Base-by-base conservation (phyloP, 2,797 vertebrate genomes). In the Aselliscus stoliczkanus region DNA sequence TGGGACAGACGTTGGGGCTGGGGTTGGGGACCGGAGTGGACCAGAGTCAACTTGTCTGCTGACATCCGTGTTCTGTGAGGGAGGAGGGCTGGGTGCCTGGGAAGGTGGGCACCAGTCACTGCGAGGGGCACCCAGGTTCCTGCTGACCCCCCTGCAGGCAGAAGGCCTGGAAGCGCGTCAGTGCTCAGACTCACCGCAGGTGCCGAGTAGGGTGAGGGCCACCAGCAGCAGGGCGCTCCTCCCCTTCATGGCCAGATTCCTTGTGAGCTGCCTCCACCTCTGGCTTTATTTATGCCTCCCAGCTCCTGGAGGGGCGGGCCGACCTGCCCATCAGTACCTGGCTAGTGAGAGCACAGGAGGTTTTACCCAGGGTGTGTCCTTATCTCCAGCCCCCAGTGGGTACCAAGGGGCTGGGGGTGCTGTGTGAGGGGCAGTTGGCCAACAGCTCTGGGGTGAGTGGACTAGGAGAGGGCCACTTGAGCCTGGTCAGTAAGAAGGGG, bases 251-350 rank as follows among this genome's bases (percentile, higher is more conserved):
- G 58, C 0, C 9, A 0, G 25, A 12, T 29, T 34, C 47, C 67
- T 34, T 23, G 0, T 12, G 54, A 86, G 76, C 73, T 8, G 64
- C 72, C 60, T 42, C 4, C 65, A 37, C 3, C 2, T 62, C 4
- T 0, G 17, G 88, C 47, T 97, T 97, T 97, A 97, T 97, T 97
- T 97, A 97, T 97, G 69, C 79, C 52, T 73, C 54, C 10, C 9
- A 56, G 95, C 90, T 72, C 47, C 54, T 25, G n/a, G 81, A 34
- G 67, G 21, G 67, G 95, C n/a, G 15, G 96, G 75, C 47, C 29
- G 7, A 47, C 60, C 83, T 93, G 90, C 81, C 88, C 5, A 1
- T 69, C 84, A 82, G 52, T 72, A 69, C 52, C 79, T 47, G 76
- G 76, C 89, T 60, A 83, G 54, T 14, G 29, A 65, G 23, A 52